Evolutionary conservation across 2,797 vertebrate species (phyloP), one percentile per base, ranked within the genome.

Genomic region (Erethizon dorsatum): DNA sequence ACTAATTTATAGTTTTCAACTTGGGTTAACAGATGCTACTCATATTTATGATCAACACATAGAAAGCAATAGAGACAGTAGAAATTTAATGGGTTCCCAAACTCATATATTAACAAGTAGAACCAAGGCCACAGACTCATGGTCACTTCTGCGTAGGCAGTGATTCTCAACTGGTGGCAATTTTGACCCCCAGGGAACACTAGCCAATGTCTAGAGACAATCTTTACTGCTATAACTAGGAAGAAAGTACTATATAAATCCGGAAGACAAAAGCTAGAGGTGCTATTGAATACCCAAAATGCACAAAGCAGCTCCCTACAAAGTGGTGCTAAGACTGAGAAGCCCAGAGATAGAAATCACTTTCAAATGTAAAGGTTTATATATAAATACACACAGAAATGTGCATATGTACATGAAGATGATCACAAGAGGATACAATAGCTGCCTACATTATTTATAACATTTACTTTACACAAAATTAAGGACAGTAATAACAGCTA

Each of bases 1-100:
- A 85, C 14, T n/a, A 97, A 94, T 93, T 83, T 80, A 77, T 52
- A 79, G 26, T 94, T 97, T 96, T 73, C n/a, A 47, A 56, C 26
- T 88, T 97, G 78, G 84, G 65, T 33, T 96, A 91, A 54, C 13
- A 93, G 33, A 47, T 0, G 2, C 50, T 65, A 57, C 45, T 95
- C 47, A n/a, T 2, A 83, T 31, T 65, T 83, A 20, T 24, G 59
- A 84, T 45, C 52, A 96, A 61, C 8, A 47, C 14, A 26, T 24
- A 85, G 13, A 33, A 67, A 73, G 10, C 77, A 79, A 41, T 2
- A 26, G 63, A 83, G 22, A n/a, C 28, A 73, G 4, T 18, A 65
- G n/a, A 78, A 24, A 2, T 73, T 88, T 4, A 5, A 3, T 41
- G 3, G 28, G 33, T 87, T 87, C 45, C 69, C 47, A 80, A 54